A percentile compares a stretch with the other conserved stretches of the same genome.
phyloP scores from a whole-genome alignment of 2,888 invertebrate genomes.

The Megaustenia siamemsis region DNA sequence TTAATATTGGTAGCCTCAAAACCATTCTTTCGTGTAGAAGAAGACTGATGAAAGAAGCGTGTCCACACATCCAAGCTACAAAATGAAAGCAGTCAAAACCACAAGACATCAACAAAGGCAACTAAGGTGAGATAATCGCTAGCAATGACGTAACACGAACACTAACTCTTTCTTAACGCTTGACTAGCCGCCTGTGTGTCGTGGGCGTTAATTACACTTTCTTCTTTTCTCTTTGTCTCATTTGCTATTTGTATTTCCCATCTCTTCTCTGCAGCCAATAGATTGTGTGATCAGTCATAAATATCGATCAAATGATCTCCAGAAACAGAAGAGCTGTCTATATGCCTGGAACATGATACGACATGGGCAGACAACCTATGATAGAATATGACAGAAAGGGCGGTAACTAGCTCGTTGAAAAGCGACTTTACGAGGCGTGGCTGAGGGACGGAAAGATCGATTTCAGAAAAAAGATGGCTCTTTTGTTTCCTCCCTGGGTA shows the following conservation, averaged over 20 bases:
- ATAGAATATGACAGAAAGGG: constrained; percentile 45
- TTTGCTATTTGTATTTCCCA: neutral
- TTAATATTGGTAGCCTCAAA: too few species aligned
- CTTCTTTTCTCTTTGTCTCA: neutral
- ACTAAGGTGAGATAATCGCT: too few species aligned
- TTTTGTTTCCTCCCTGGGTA: constrained; percentile 32
- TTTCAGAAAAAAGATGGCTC: constrained; percentile 25
- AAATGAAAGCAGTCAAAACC: too few species aligned
- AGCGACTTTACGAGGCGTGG: constrained; percentile 45
- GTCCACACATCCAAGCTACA: too few species aligned
- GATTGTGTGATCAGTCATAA: constrained; percentile 21
- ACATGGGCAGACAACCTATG: constrained; percentile 46
- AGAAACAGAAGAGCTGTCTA: neutral
- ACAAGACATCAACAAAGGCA: too few species aligned
- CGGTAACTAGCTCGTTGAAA: constrained; percentile 44
- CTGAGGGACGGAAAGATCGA: constrained; percentile 13
- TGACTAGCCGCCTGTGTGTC: too few species aligned
- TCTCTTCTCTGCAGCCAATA: neutral
- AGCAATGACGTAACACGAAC: too few species aligned
- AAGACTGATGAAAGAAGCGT: too few species aligned
- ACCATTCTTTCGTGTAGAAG: too few species aligned
- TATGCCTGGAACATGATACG: constrained; percentile 23
- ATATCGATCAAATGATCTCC: constrained; percentile 27
- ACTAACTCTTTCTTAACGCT: too few species aligned
- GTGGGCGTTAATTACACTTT: too few species aligned